These are phyloP conservation scores for Enteromius thamalakanensis DNA, from an alignment of 2,797 vertebrate genomes.

Conservation along the genomic window DNA sequence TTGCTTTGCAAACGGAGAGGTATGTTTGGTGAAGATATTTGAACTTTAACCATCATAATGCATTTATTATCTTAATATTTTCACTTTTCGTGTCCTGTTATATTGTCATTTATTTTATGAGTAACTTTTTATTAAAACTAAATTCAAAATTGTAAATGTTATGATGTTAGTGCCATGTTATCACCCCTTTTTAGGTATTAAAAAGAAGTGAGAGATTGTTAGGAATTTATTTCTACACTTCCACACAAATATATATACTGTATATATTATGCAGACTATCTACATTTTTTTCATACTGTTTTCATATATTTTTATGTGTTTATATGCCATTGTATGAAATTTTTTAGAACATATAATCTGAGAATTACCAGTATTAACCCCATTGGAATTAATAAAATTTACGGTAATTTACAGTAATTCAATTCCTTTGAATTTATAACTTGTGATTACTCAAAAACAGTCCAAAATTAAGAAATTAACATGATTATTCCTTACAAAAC, in stretches of 20 bases:
- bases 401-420: too few relatives aligned
- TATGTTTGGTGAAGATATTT: conserved; percentile 66
- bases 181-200: not conserved
- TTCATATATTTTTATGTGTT: too few relatives aligned
- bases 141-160: not conserved
- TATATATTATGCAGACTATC: too few relatives aligned
- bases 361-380: not conserved
- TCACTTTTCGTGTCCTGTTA: not conserved
- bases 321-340: not conserved
- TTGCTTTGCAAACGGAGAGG: conserved; percentile 96
- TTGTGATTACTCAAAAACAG: not conserved
- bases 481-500: not conserved
- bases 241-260: too few relatives aligned
- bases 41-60: not conserved
- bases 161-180: not conserved
- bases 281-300: too few relatives aligned
- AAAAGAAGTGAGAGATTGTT: not conserved
- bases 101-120: not conserved
- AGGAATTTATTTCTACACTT: not conserved
- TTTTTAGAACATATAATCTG: not conserved
- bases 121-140: not conserved
- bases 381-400: too few relatives aligned
- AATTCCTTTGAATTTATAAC: not conserved
- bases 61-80: not conserved
- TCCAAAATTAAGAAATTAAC: not conserved